Base-by-base conservation (phyloP, 2,888 invertebrate species). In the Megastigmus dorsalis region DNA sequence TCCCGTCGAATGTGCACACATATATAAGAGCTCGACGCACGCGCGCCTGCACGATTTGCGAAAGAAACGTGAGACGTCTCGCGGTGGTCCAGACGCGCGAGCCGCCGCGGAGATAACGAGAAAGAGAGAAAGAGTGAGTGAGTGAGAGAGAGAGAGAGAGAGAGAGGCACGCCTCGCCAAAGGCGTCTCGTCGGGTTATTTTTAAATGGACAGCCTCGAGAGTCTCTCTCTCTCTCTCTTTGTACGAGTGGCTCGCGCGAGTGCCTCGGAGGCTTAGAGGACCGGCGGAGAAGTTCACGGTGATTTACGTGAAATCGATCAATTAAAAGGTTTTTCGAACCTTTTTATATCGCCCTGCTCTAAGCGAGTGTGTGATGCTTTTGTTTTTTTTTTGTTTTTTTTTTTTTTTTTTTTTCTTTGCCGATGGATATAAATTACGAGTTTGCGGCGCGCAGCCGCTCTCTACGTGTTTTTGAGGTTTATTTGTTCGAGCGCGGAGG, bases 31-130 rank as follows among this genome's bases (percentile, higher is more conserved):
- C n/a, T n/a, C n/a, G n/a, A n/a, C n/a, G 65, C 55, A 69, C 18
- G 4, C 33, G 48, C 26, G 18, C 43, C 13, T 3, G 23, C 28
- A 3, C 15, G n/a, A n/a, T n/a, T n/a, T n/a, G 15, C 28, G 50
- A 73, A 63, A 66, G 68, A 74, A 74, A 74, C 45, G 72, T 57
- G 66, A 73, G 66, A 66, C 59, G 72, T 28, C 33, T 15, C 38
- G 10, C 45, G 15, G 20, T 4, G 4, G 18, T 45, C 26, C 13
- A n/a, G n/a, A n/a, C n/a, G n/a, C n/a, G n/a, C 26, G 23, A 5
- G 5, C 50, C 9, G 15, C 23, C 41, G 30, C 6, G 15, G 15
- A 50, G 63, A 63, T 63, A 50, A 50, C 18, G 50, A 33, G 30
- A 48, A 33, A 33, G 62, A 59, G 13, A 38, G 38, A 59, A n/a